Evolutionary conservation across 2,113 vertebrate species (phyloP), one percentile per base, ranked within the genome.

Genomic region (Thymallus thymallus): DNA sequence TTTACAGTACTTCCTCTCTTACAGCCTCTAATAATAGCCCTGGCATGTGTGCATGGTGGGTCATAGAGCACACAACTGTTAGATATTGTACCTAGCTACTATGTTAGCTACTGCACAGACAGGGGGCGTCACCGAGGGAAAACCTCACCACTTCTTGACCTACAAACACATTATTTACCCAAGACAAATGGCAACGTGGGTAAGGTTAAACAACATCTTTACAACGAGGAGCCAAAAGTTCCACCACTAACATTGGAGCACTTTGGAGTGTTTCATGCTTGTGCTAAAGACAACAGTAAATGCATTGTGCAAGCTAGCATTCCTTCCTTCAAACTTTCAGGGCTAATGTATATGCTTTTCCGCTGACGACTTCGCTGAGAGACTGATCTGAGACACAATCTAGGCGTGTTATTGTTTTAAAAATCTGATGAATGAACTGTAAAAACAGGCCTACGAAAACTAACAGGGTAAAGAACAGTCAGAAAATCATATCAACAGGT

Each of bases 161-260:
- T 80, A 70, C 13, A 60, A 76, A 81, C 71, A 51, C 75, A 69
- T 82, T 74, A 82, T 73, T 86, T 71, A 78, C 24, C 24, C 41
- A 73, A 82, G 86, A 89, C 76, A 89, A 41, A 89, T 75, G 76
- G 61, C 72, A 79, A 55, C 70, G 23, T 51, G 67, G 82, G 76
- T 70, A 82, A 86, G 85, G 88, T 90, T 91, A 88, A 80, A 72
- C 75, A 89, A 88, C 90, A 88, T 65, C 71, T 74, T 60, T 32
- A 74, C 41, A 58, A 20, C 71, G 29, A 61, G 26, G 63, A 58
- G 60, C n/a, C 69, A 46, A 80, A 71, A 41, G 18, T 7, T 41
- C 58, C 63, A 76, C 60, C 30, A 46, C 69, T 63, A 63, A 69
- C 74, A 62, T 67, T 18, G 16, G 69, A 71, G 69, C 66, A 51